phyloP scores from a whole-genome alignment of 2,888 invertebrate species.

The Resseliella maxima region DNA sequence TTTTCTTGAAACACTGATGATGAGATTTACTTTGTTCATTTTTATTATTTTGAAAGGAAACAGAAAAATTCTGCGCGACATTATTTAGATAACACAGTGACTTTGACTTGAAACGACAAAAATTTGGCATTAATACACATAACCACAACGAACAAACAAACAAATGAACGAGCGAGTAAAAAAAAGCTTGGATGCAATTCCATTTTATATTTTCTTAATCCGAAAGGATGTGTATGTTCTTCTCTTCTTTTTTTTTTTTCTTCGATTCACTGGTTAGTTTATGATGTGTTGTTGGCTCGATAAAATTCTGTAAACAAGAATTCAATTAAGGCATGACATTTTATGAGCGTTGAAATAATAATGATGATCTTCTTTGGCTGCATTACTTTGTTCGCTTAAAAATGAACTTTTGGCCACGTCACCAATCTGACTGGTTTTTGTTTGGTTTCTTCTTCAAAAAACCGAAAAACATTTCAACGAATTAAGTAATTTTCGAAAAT shows the following conservation, averaged over 20 bases:
- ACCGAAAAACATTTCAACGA: background rate
- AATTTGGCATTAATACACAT: background rate
- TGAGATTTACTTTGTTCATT: constrained; percentile 13
- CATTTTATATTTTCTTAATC: background rate
- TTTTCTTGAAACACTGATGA: background rate
- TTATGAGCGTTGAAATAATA: background rate
- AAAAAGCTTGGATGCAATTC: background rate
- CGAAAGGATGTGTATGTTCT: constrained; percentile 8
- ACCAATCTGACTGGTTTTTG: background rate
- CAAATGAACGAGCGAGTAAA: background rate
- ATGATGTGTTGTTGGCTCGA: constrained; percentile 43
- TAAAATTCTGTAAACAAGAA: constrained; percentile 40
- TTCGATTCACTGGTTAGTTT: constrained; percentile 1
- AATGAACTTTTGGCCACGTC: background rate
- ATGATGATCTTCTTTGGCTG: background rate
- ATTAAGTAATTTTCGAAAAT: constrained; percentile 6
- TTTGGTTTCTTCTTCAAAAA: background rate
- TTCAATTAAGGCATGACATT: constrained; percentile 44
- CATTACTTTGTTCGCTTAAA: background rate
- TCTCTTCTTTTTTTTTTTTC: background rate
- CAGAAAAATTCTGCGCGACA: background rate
- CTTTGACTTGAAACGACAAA: background rate
- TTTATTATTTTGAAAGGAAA: background rate
- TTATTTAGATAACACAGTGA: background rate
- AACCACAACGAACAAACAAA: too few relatives aligned